Percentiles rank a stretch among this genome's conserved stretches.
Evolutionary conservation across 2,797 vertebrate genomes (phyloP).

Genomic region (Anas acuta): DNA sequence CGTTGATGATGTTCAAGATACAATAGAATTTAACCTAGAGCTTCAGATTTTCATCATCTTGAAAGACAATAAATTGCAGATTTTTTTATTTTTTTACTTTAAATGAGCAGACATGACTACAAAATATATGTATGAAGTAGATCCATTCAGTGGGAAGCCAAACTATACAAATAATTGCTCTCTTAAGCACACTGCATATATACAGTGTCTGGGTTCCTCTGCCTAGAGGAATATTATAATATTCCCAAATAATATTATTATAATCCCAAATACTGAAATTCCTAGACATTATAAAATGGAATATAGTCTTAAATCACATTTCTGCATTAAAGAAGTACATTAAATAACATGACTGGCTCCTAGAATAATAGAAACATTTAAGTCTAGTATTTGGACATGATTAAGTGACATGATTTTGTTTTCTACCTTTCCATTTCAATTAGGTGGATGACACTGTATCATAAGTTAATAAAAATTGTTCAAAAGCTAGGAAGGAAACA

Average conservation of each 20-base stretch:
- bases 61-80: neutral
- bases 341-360: neutral
- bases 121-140: neutral
- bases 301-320: neutral
- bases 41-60: neutral
- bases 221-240: too few species aligned
- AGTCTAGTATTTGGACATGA: neutral
- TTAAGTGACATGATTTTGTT: neutral
- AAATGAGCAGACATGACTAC: neutral
- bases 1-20: fast-evolving
- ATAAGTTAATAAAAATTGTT: neutral
- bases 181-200: neutral
- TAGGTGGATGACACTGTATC: neutral
- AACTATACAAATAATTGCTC: neutral
- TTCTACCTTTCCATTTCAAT: neutral
- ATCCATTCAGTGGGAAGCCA: neutral
- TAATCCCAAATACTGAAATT: too few species aligned
- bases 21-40: neutral
- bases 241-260: too few species aligned
- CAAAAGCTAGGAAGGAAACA: neutral
- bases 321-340: neutral
- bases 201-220: neutral
- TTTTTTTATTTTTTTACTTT: fast-evolving
- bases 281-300: neutral
- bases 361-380: neutral